phyloP scores from a whole-genome alignment of 2,888 invertebrate genomes.

The Vesta saturnalis region DNA sequence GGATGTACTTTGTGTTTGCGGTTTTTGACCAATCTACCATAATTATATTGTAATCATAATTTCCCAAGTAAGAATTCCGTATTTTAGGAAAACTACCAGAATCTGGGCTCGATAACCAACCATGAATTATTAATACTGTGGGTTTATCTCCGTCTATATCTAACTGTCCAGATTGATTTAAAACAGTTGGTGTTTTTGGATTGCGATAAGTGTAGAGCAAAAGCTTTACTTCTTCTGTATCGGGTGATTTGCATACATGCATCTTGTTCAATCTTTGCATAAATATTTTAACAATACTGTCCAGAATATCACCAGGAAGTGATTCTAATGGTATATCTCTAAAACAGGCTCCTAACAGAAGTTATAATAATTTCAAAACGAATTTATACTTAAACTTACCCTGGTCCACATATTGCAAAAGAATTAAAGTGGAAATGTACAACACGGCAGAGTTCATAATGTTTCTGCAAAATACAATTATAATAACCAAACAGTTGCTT shows the following conservation, averaged over 20 bases:
- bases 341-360: no score
- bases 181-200: not conserved
- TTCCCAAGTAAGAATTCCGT: conserved; percentile 14
- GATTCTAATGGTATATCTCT: no score
- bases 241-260: not conserved
- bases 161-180: not conserved
- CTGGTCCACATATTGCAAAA: no score
- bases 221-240: not conserved
- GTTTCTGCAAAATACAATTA: no score
- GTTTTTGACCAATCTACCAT: conserved; percentile 14
- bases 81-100: not conserved
- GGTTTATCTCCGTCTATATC: not conserved
- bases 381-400: no score
- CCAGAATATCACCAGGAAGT: no score
- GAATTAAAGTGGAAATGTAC: no score
- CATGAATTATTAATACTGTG: conserved; percentile 12
- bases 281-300: no score
- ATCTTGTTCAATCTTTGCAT: no score
- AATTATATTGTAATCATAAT: conserved; percentile 19
- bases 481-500: no score
- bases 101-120: conserved; percentile 7
- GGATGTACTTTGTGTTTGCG: not conserved
- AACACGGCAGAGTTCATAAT: no score
- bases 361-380: no score
- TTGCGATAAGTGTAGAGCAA: not conserved